These are phyloP conservation scores for Drosophila vallismaia DNA, from an alignment of 2,888 invertebrate genomes.

Conservation along the genomic window DNA sequence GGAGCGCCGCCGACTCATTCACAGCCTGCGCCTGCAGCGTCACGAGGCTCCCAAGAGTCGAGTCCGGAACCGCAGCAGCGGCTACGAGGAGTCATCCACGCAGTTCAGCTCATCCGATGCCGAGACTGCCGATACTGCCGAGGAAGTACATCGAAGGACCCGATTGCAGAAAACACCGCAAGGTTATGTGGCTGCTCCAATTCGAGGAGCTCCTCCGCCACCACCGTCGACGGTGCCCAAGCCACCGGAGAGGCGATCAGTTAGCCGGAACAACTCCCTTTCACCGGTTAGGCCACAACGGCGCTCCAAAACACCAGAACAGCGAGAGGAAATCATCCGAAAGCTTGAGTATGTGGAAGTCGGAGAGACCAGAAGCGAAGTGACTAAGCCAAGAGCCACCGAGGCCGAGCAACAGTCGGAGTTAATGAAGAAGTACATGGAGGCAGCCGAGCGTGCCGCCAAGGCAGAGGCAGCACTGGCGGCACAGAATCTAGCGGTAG, in stretches of 20 bases:
- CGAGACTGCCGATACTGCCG: constrained; percentile 76
- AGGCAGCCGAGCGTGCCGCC: constrained; percentile 61
- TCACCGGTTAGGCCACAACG: constrained; percentile 80
- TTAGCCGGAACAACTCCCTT: constrained; percentile 80
- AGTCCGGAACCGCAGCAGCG: constrained; percentile 57
- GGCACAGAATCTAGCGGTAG: constrained; percentile 45
- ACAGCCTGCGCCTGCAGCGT: constrained; percentile 77
- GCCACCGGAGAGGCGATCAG: constrained; percentile 59
- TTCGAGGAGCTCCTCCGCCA: constrained; percentile 73
- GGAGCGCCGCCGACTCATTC: constrained; percentile 78
- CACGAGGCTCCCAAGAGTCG: constrained; percentile 64
- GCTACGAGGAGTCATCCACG: constrained; percentile 82
- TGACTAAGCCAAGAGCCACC: constrained; percentile 26
- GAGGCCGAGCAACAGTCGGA: constrained; percentile 59
- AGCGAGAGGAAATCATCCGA: constrained; percentile 54
- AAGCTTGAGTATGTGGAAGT: constrained; percentile 63
- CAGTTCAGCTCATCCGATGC: constrained; percentile 83
- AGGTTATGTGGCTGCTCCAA: constrained; percentile 58
- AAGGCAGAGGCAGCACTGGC: constrained; percentile 53
- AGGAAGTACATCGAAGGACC: constrained; percentile 47
- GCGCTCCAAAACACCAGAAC: constrained; percentile 81
- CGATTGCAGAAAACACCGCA: constrained; percentile 34
- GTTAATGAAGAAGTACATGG: constrained; percentile 56
- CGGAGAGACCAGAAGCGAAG: constrained; percentile 44
- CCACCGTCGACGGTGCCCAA: constrained; percentile 44